Evolutionary conservation across 1,140 invertebrate genomes (phyloP), one percentile per base, ranked within the genome.

Genomic region (Aphis gossypii): DNA sequence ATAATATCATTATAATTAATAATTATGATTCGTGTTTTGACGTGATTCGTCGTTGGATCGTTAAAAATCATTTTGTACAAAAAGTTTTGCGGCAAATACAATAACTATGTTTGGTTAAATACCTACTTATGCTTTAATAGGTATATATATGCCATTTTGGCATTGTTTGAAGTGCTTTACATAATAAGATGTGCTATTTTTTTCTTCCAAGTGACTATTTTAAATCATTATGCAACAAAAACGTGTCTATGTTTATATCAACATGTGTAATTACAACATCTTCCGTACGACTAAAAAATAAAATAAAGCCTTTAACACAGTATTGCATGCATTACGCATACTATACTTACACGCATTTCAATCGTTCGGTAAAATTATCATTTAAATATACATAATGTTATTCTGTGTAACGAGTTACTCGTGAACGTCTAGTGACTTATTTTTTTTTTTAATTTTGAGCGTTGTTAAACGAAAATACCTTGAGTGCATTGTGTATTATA

Each of bases 181-280:
- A 84, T 84, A 25, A 84, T 84, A 0, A 84, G n/a, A 88, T 11
- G 30, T 35, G 46, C 44, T 88, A n/a, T 88, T 48, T 48, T 88
- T 88, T 20, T 87, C 44, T 87, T 44, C 14, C 60, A 76, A 30
- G 30, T 88, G 30, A 48, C 86, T 88, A 88, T 88, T 88, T 35
- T 46, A 88, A 18, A 88, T 48, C 46, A 41, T 88, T 88, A 88
- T 88, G n/a, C 46, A 88, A 88, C 86, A 30, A 88, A 88, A 88
- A 88, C 46, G 86, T 46, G 86, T 48, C 60, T 76, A 76, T 84
- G 86, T 88, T 88, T 48, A 88, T 86, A 86, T 30, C 44, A 46
- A 46, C 44, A 25, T 46, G 25, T 46, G 25, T 86, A 88, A 88
- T 88, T 48, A 88, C 38, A 30, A 88, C 86, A 88, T 88, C 86